phyloP scores from a whole-genome alignment of 2,797 vertebrate species.

The Cryptoprocta ferox region DNA sequence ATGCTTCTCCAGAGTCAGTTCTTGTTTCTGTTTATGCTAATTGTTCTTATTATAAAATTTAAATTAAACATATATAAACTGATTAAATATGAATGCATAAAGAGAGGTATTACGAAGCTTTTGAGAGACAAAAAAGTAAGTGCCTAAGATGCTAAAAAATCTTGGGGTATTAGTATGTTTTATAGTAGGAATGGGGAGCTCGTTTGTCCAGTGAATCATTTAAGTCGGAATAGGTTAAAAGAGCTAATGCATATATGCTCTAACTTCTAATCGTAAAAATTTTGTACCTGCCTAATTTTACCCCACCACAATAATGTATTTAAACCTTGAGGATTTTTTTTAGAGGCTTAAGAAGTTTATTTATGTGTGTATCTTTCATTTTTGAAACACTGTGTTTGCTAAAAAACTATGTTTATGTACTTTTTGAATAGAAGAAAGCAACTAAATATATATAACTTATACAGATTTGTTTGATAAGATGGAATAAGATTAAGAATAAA shows the following conservation, averaged over 20 bases:
- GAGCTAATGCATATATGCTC: background rate
- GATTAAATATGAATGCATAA: conserved; percentile 12
- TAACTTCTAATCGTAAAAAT: conserved; percentile 9
- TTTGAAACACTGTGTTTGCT: conserved; percentile 40
- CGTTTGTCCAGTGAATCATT: background rate
- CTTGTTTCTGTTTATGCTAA: background rate
- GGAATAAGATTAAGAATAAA: conserved; percentile 11
- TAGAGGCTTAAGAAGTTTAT: conserved; percentile 31
- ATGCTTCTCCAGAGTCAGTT: background rate
- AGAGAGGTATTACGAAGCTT: background rate
- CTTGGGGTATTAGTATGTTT: background rate
- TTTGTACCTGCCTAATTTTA: background rate
- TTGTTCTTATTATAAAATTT: conserved; percentile 41
- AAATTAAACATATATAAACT: conserved; percentile 27
- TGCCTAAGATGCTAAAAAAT: background rate
- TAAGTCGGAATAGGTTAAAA: conserved; percentile 26
- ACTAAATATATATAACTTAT: background rate
- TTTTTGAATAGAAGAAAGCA: conserved; percentile 53
- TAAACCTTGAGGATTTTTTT: conserved; percentile 45
- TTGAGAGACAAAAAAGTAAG: background rate
- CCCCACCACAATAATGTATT: background rate
- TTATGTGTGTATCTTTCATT: conserved; percentile 21
- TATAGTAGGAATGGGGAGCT: background rate
- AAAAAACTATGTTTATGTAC: background rate
- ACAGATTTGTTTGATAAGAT: conserved; percentile 11